phyloP scores from a whole-genome alignment of 2,888 invertebrate species.

The Amphipyra tragopoginis region DNA sequence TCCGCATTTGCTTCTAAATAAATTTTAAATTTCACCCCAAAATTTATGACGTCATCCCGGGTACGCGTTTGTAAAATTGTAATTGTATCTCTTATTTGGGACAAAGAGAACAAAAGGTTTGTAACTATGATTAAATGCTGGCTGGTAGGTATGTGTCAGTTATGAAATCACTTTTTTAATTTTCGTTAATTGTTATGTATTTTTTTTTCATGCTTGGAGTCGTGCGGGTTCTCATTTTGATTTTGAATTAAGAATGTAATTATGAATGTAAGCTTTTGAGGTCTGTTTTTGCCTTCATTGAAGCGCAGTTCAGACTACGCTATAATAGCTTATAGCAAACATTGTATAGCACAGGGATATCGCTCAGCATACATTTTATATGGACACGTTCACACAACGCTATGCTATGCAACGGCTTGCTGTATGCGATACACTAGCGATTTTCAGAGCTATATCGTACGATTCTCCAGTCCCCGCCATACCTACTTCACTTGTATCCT shows the following conservation, averaged over 20 bases:
- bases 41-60: constrained; percentile 77
- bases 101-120: constrained; percentile 75
- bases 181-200: constrained; percentile 41
- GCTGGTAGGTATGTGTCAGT: constrained; percentile 44
- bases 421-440: too few species aligned
- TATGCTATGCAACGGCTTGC: too few species aligned
- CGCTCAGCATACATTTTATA: too few species aligned
- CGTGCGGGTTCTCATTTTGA: background rate
- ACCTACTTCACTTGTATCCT: too few species aligned
- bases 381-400: too few species aligned
- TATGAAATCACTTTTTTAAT: constrained; percentile 46
- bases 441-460: too few species aligned
- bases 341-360: too few species aligned
- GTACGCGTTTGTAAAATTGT: constrained; percentile 65
- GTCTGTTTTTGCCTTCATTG: background rate
- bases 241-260: background rate
- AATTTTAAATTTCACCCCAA: constrained; percentile 80
- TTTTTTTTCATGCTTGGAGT: constrained; percentile 8
- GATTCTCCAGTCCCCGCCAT: too few species aligned
- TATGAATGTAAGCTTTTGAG: too few species aligned
- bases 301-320: too few species aligned
- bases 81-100: constrained; percentile 80
- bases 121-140: constrained; percentile 69
- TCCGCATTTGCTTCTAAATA: constrained; percentile 82
- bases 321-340: too few species aligned